A percentile compares a stretch with the other conserved stretches of the same genome.
Evolutionary conservation across 2,113 vertebrate genomes (phyloP).

Genomic region (Actenoides hombroni): DNA sequence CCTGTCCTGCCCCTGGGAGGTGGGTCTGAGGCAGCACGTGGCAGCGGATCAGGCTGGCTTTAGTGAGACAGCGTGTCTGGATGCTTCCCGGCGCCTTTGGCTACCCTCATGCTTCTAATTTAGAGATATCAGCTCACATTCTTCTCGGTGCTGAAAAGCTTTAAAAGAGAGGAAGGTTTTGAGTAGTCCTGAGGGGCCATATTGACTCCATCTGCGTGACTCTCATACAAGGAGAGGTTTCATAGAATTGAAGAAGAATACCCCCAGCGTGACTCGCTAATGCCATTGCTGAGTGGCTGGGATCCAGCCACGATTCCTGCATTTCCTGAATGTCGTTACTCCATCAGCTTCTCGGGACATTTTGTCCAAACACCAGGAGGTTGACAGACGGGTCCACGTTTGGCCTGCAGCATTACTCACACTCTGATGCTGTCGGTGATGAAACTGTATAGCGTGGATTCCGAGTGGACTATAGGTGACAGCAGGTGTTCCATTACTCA

Average conservation of each 20-base stretch:
- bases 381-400: constrained; percentile 47
- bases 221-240: neutral
- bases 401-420: constrained; percentile 45
- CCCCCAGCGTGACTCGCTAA: constrained; percentile 4
- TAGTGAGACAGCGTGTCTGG: neutral
- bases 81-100: neutral
- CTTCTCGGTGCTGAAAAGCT: neutral
- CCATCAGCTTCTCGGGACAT: constrained; percentile 33
- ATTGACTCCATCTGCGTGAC: neutral
- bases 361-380: constrained; percentile 34
- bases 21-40: neutral
- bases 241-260: constrained; percentile 38
- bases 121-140: neutral
- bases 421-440: constrained; percentile 44
- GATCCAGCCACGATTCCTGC: constrained; percentile 17
- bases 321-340: constrained; percentile 26
- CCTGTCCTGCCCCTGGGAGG: neutral
- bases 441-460: constrained; percentile 62
- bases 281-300: neutral
- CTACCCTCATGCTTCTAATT: neutral
- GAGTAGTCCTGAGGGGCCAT: neutral
- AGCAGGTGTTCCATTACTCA: constrained; percentile 60
- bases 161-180: neutral
- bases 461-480: constrained; percentile 47
- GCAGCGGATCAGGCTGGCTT: neutral